Evolutionary conservation across 2,888 invertebrate genomes (phyloP).

Genomic region (Dione vanillae): DNA sequence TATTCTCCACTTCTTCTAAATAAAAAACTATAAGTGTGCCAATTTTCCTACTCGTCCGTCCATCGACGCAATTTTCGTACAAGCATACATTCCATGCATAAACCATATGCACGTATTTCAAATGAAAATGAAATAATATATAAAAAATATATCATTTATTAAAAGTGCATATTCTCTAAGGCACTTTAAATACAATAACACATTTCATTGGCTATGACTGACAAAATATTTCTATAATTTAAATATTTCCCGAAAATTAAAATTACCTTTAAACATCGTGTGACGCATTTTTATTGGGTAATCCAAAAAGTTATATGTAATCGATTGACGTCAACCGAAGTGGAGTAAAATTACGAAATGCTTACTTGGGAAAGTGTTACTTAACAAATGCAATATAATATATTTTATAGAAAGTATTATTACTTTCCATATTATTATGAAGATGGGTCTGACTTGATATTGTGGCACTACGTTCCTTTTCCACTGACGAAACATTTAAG

Average conservation of each 20-base stretch:
- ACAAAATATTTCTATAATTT: not conserved
- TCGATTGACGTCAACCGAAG: constrained; percentile 44
- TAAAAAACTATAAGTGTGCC: too few relatives aligned
- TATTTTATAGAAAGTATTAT: too few relatives aligned
- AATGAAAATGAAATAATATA: not conserved
- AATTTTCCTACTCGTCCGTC: not conserved
- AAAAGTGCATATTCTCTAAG: too few relatives aligned
- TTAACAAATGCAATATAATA: not conserved
- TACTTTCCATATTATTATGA: too few relatives aligned
- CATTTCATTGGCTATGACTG: not conserved
- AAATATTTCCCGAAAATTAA: not conserved
- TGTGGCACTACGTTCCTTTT: too few relatives aligned
- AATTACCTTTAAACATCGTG: constrained; percentile 28
- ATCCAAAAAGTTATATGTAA: constrained; percentile 36
- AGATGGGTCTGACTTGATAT: too few relatives aligned
- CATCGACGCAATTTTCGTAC: too few relatives aligned
- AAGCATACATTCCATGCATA: too few relatives aligned
- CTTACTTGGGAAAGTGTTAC: constrained; percentile 5
- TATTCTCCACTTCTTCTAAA: too few relatives aligned
- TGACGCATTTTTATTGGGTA: constrained; percentile 42
- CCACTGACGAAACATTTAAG: too few relatives aligned
- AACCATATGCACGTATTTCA: not conserved
- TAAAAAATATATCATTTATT: too few relatives aligned
- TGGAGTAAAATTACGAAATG: constrained; percentile 25
- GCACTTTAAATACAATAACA: too few relatives aligned